Conservation (phyloP, 2,113 vertebrate genomes). For the Macaca fascicularis region DNA sequence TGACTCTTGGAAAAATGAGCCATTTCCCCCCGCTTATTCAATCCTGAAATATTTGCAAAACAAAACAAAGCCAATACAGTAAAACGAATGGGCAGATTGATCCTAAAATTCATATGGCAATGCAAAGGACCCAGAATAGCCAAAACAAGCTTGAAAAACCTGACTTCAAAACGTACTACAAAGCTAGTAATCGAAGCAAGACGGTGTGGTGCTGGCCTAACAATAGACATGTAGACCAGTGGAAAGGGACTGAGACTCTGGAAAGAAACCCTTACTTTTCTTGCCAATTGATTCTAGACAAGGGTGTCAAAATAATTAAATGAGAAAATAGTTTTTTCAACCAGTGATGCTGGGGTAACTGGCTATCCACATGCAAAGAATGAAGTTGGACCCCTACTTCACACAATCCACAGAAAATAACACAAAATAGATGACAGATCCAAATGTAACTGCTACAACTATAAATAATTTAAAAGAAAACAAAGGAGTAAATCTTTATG, state of each 20-base stretch:
- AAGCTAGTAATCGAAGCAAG: background rate
- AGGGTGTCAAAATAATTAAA: background rate
- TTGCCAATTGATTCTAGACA: background rate
- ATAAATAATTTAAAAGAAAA: background rate
- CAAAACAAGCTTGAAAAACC: background rate
- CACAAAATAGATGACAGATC: background rate
- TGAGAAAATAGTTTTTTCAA: background rate
- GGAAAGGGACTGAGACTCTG: background rate
- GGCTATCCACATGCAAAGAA: background rate
- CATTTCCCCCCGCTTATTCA: background rate
- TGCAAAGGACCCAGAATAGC: background rate
- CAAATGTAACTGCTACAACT: background rate
- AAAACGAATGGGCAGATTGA: background rate
- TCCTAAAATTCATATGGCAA: background rate
- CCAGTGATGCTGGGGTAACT: background rate
- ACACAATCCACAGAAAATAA: background rate
- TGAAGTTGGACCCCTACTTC: background rate
- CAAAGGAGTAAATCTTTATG: background rate
- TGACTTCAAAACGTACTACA: background rate
- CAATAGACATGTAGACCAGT: background rate
- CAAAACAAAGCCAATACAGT: background rate
- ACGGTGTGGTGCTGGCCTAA: background rate
- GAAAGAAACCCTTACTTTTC: background rate
- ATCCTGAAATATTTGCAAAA: background rate
- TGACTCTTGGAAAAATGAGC: background rate